Evolutionary conservation across 2,113 vertebrate genomes (phyloP).

Genomic region (Cathartes aura): DNA sequence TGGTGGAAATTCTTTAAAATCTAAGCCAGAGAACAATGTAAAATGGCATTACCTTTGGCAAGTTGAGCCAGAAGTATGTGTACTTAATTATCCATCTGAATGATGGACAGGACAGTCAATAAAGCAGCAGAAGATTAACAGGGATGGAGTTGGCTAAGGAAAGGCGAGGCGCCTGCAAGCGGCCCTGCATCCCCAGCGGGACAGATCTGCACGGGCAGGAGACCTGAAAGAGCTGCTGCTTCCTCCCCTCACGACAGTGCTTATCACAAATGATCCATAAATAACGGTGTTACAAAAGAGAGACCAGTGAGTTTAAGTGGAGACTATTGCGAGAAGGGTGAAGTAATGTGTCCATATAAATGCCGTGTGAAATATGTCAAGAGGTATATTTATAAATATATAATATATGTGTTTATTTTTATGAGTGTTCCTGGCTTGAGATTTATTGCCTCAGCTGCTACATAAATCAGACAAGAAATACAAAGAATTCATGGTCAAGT

Average conservation of each 20-base stretch:
- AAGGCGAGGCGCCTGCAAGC: rapidly evolving
- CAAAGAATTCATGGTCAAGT: neutral
- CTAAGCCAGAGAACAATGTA: neutral
- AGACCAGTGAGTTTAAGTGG: neutral
- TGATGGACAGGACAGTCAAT: neutral
- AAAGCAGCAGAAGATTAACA: neutral
- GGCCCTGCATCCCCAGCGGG: neutral
- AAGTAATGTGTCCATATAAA: neutral
- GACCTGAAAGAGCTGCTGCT: neutral
- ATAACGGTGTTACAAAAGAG: neutral
- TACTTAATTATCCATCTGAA: neutral
- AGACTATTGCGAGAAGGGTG: neutral
- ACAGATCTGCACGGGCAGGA: neutral
- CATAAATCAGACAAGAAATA: neutral
- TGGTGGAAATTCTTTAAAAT: neutral
- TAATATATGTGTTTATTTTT: neutral
- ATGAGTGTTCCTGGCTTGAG: neutral
- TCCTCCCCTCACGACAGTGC: neutral
- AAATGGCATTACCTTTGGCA: neutral
- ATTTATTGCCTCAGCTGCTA: neutral
- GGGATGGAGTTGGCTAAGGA: neutral
- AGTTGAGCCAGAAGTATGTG: neutral
- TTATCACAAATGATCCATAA: neutral
- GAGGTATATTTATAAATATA: neutral
- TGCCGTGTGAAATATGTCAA: neutral